Evolutionary conservation across 2,888 invertebrate species (phyloP), one percentile per base, ranked within the genome.

Genomic region (Drosophila peninsularis): DNA sequence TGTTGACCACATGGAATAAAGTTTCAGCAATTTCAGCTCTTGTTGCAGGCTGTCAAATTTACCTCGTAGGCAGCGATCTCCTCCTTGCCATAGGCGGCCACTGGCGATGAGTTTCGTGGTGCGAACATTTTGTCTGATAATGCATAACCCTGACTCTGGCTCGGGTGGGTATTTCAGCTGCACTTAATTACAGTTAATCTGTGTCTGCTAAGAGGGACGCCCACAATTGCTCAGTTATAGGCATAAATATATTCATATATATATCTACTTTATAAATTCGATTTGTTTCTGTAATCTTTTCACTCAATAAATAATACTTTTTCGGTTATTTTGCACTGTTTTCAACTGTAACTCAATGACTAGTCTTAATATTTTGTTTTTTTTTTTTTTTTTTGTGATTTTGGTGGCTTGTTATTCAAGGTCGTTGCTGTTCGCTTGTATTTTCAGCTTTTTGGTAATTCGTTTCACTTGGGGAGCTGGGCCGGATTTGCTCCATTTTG

Each of bases 41-140:
- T 27, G 5, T 6, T 27, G 27, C 27, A 6, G 27, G 27, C 21
- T 27, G 24, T 27, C 19, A 24, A n/a, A 65, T 78, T 86, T 91
- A 92, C 92, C 92, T 93, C 92, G 89, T 92, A 91, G 75, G 92
- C 92, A 65, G 92, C 92, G 62, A 92, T 70, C 82, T 93, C 92
- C 84, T 92, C 92, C 68, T 90, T 91, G 82, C 91, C 90, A 72
- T 90, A 91, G 52, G 89, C 74, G 79, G 90, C 89, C 64, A 90
- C 81, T 74, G 92, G 92, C 78, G 92, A 92, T 78, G 92, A 92
- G 88, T 92, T 93, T 78, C 92, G 86, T 75, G 92, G 92, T 55
- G 92, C 92, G 89, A 92, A 92, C 92, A 92, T 92, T 58, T 42
- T 49, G 52, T 69, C 69, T 62, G 70, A 53, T 76, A 58, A 63